These are phyloP conservation scores for Andrena bicolor DNA, from an alignment of 2,888 invertebrate species.

Conservation along the genomic window DNA sequence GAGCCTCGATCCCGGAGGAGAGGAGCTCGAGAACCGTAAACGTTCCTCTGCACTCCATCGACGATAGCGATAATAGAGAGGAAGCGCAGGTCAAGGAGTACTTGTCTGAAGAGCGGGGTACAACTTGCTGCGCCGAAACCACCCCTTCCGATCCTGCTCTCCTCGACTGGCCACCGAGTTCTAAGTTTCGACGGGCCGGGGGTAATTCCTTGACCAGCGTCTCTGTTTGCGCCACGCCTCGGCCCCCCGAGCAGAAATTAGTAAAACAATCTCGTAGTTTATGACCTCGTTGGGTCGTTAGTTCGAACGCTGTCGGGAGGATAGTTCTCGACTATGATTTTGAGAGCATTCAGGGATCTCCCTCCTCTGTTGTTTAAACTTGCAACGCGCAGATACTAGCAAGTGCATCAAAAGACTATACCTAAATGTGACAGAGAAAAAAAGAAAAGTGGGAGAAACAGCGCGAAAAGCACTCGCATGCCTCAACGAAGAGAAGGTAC, in stretches of 20 bases:
- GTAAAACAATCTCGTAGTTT: neutral
- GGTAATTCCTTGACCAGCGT: constrained; percentile 54
- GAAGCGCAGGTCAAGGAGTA: constrained; percentile 72
- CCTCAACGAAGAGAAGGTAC: neutral
- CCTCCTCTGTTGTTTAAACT: neutral
- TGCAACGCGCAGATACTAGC: no score
- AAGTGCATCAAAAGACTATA: no score
- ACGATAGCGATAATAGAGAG: constrained; percentile 49
- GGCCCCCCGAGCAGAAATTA: constrained; percentile 11
- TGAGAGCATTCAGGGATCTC: neutral
- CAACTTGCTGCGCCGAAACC: constrained; percentile 67
- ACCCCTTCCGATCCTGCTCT: constrained; percentile 54
- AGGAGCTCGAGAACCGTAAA: constrained; percentile 37
- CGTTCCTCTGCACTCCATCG: constrained; percentile 21
- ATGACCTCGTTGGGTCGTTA: neutral
- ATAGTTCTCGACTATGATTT: neutral
- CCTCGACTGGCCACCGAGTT: constrained; percentile 52
- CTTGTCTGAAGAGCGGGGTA: constrained; percentile 68
- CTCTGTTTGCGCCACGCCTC: constrained; percentile 37
- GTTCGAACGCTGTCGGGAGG: neutral
- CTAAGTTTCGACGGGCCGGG: constrained; percentile 37
- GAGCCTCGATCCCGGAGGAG: constrained; percentile 9
- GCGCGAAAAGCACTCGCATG: neutral
- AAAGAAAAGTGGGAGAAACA: neutral
- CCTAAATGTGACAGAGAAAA: no score